These are phyloP conservation scores for Drosophila atroscutellata DNA, from an alignment of 2,888 invertebrate genomes.

Conservation along the genomic window DNA sequence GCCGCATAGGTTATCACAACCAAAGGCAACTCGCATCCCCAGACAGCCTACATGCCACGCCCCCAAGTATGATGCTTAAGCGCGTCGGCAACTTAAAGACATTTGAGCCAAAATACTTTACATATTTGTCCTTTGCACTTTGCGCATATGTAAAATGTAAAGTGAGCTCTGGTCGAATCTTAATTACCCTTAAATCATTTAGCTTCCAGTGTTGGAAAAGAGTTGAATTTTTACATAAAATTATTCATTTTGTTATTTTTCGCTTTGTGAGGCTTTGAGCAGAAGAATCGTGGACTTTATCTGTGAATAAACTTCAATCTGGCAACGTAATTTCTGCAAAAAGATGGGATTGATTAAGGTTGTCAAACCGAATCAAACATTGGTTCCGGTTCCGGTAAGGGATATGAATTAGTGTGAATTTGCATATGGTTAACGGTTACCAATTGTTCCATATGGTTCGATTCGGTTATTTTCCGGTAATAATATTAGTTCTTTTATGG, in stretches of 20 bases:
- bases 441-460: too few species aligned
- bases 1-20: constrained; percentile 32
- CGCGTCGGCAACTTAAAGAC: constrained; percentile 48
- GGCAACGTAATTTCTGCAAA: background rate
- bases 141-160: constrained; percentile 25
- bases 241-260: background rate
- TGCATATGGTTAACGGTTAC: too few species aligned
- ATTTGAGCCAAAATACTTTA: constrained; percentile 60
- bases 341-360: background rate
- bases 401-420: background rate
- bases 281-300: background rate
- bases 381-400: background rate
- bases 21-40: background rate
- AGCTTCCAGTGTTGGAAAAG: background rate
- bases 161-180: background rate
- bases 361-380: background rate
- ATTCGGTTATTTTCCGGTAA: background rate
- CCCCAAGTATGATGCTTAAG: constrained; percentile 12
- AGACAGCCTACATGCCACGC: constrained; percentile 14
- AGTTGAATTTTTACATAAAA: background rate
- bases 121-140: constrained; percentile 67
- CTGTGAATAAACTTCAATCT: background rate
- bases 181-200: constrained; percentile 11
- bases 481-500: background rate
- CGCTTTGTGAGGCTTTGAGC: background rate